Conservation (phyloP, 2,888 invertebrate genomes). For the Neuroscelio doddi region DNA sequence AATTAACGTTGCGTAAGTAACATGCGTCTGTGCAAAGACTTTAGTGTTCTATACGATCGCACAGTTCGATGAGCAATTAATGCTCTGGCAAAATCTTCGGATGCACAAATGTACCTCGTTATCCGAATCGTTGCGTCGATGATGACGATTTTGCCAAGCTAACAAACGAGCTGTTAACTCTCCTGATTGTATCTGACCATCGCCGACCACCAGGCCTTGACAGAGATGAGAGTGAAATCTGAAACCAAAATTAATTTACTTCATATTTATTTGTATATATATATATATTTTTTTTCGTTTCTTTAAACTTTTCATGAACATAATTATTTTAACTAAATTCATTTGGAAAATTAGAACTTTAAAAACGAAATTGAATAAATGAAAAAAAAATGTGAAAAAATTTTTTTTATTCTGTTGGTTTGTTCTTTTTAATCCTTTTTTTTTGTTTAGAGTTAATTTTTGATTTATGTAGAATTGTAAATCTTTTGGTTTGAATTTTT, state of each 20-base stretch:
- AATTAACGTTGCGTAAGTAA: not conserved
- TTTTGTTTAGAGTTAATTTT: no score
- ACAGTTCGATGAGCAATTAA: not conserved
- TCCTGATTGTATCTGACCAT: slow-evolving; percentile 60
- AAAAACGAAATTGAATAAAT: not conserved
- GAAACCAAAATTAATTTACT: slow-evolving; percentile 21
- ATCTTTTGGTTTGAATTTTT: no score
- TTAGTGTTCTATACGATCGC: no score
- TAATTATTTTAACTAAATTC: no score
- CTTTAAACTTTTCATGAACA: no score
- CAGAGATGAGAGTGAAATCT: slow-evolving; percentile 52
- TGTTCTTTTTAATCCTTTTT: no score
- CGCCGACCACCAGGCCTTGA: slow-evolving; percentile 46
- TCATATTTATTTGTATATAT: no score
- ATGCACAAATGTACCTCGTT: slow-evolving; percentile 30
- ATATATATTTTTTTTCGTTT: no score
- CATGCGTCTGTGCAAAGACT: not conserved
- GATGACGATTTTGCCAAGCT: slow-evolving; percentile 61
- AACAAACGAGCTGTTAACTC: slow-evolving; percentile 64
- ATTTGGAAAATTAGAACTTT: no score
- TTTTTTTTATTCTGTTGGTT: no score
- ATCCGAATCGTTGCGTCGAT: slow-evolving; percentile 41
- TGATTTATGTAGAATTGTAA: no score
- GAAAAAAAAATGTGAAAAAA: not conserved
- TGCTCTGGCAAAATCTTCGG: slow-evolving; percentile 12